Evolutionary conservation across 2,113 vertebrate species (phyloP).

Genomic region (Arothron firmamentum): DNA sequence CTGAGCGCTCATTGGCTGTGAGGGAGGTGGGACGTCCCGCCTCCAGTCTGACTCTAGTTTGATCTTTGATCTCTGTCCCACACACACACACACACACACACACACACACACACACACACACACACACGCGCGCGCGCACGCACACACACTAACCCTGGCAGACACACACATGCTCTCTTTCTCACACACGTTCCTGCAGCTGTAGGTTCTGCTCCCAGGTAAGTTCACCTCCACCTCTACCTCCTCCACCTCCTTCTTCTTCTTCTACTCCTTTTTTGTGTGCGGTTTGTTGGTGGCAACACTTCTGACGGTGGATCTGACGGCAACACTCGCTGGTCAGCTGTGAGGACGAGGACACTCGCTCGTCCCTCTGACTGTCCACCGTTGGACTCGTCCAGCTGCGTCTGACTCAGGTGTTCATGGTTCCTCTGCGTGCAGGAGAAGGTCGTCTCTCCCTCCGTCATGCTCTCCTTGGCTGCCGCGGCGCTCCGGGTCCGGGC

Average conservation of each 20-base stretch:
- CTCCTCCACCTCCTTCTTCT: neutral
- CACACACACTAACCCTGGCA: conserved; percentile 7
- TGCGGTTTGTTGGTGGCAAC: too few relatives aligned
- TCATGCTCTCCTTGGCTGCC: conserved; percentile 47
- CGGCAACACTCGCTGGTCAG: too few relatives aligned
- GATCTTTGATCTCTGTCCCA: conserved; percentile 21
- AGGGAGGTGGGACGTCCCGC: neutral
- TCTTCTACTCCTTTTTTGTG: too few relatives aligned
- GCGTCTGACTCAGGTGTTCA: neutral
- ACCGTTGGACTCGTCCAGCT: neutral
- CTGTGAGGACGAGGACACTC: too few relatives aligned
- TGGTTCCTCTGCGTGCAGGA: neutral
- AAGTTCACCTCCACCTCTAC: neutral
- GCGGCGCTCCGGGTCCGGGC: conserved; percentile 5
- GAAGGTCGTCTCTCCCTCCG: conserved; percentile 10
- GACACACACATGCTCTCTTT: neutral
- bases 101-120: conserved; percentile 19
- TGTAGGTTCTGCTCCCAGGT: conserved; percentile 20
- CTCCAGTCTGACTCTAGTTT: conserved; percentile 1
- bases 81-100: conserved; percentile 8
- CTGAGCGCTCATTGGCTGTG: conserved; percentile 29
- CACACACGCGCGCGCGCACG: conserved; percentile 11
- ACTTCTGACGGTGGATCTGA: too few relatives aligned
- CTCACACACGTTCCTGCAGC: conserved; percentile 7
- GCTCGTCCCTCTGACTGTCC: too few relatives aligned